Evolutionary conservation across 2,888 invertebrate genomes (phyloP).

Genomic region (Acrobasis suavella): DNA sequence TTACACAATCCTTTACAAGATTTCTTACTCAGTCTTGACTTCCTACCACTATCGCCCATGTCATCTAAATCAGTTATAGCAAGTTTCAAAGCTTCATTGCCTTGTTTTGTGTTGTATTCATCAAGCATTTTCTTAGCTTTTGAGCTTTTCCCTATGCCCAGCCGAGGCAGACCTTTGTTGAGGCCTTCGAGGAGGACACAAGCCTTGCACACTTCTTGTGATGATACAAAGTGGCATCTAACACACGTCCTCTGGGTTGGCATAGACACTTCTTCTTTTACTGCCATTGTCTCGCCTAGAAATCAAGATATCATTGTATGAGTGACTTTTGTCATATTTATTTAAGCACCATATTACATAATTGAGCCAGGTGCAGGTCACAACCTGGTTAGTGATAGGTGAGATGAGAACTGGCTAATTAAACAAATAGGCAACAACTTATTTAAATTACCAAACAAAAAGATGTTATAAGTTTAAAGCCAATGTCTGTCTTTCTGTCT

Average conservation of each 20-base stretch:
- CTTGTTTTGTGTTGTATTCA: slow-evolving; percentile 69
- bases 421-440: neutral
- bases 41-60: slow-evolving; percentile 37
- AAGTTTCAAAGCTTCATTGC: slow-evolving; percentile 36
- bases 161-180: slow-evolving; percentile 94
- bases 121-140: slow-evolving; percentile 87
- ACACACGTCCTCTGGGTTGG: slow-evolving; percentile 91
- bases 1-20: slow-evolving; percentile 5
- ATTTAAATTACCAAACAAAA: no score
- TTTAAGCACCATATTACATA: neutral
- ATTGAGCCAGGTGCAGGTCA: no score
- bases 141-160: slow-evolving; percentile 95
- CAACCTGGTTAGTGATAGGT: no score
- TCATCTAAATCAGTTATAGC: slow-evolving; percentile 55
- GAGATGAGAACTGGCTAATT: neutral
- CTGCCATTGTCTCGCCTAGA: slow-evolving; percentile 91
- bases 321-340: neutral
- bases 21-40: slow-evolving; percentile 37
- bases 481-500: no score
- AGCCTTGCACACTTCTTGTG: slow-evolving; percentile 97
- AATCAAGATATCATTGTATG: slow-evolving; percentile 30
- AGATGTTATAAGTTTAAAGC: no score
- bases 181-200: slow-evolving; percentile 97
- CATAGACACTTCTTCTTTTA: slow-evolving; percentile 91
- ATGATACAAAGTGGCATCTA: slow-evolving; percentile 95